These are phyloP conservation scores for Myotis myotis DNA, from an alignment of 2,797 vertebrate species.

Conservation along the genomic window DNA sequence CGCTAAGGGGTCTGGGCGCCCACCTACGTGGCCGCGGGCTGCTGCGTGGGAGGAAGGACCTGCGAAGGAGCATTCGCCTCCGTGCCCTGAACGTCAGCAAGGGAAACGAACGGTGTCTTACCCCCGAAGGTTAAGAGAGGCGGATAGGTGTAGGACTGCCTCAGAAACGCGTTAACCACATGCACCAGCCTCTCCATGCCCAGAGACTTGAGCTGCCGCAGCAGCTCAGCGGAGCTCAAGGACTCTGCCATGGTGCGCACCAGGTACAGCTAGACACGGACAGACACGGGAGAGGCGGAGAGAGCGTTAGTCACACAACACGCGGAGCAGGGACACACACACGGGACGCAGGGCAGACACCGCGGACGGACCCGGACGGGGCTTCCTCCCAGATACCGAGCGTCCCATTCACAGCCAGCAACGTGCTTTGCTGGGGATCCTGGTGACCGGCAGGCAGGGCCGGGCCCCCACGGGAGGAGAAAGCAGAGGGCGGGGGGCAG, in stretches of 20 bases:
- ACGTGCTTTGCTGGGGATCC: neutral
- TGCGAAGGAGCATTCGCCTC: slow-evolving; percentile 75
- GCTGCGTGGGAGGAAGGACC: slow-evolving; percentile 47
- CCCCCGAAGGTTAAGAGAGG: slow-evolving; percentile 90
- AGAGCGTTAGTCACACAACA: slow-evolving; percentile 82
- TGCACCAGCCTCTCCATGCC: slow-evolving; percentile 89
- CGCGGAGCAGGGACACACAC: neutral
- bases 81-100: slow-evolving; percentile 69
- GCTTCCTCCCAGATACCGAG: neutral
- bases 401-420: neutral
- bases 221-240: slow-evolving; percentile 89
- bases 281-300: slow-evolving; percentile 84
- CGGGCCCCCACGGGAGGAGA: slow-evolving; percentile 50
- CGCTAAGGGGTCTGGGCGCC: neutral
- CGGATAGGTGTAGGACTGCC: slow-evolving; percentile 89
- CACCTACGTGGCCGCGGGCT: neutral
- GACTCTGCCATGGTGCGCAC: slow-evolving; percentile 90
- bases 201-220: slow-evolving; percentile 89
- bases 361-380: neutral
- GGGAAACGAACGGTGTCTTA: slow-evolving; percentile 84
- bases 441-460: neutral
- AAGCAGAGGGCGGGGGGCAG: neutral
- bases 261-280: slow-evolving; percentile 90
- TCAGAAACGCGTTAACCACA: slow-evolving; percentile 91
- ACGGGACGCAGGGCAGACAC: neutral